Evolutionary conservation across 2,797 vertebrate genomes (phyloP), one percentile per base, ranked within the genome.

Genomic region (Synaphobranchus kaupii): DNA sequence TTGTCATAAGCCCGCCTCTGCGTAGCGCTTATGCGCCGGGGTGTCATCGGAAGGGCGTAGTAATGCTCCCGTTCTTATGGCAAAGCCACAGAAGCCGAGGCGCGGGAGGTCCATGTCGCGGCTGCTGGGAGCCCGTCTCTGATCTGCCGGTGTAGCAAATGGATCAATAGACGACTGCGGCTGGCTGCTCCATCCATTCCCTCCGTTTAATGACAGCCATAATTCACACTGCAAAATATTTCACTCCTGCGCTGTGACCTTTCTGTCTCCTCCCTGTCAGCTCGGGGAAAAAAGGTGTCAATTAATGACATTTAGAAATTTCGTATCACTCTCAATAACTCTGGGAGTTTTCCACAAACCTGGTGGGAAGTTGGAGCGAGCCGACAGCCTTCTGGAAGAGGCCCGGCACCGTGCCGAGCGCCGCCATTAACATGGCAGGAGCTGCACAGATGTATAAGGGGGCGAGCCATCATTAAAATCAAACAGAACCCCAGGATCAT

Each of bases 221-320:
- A 95, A 96, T 94, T 96, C 95, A 96, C 90, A 48, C 34, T 47
- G 89, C 90, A 93, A 93, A 91, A 92, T 90, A 94, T 94, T 89
- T 94, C 94, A 92, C 93, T 93, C 93, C 90, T 90, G 91, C 92
- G 94, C 92, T 90, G 93, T 95, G 95, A 96, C 95, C 95, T 96
- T 96, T 96, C 94, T 94, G 93, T 95, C 95, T 95, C 93, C 91
- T 90, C 78, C 78, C 92, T 94, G 95, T 95, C 96, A 95, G 94
- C 93, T 94, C 90, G 87, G 89, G 89, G 93, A 93, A 95, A 95
- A 95, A 95, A 96, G 94, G 94, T 96, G 94, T 95, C 95, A 96
- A 96, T 96, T 96, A 96, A 95, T 96, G 95, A 95, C 95, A 95
- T 96, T 96, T 95, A 94, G 93, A 96, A 95, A 95, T 96, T 95